phyloP scores from a whole-genome alignment of 2,888 invertebrate species.

The Tachina lurida region DNA sequence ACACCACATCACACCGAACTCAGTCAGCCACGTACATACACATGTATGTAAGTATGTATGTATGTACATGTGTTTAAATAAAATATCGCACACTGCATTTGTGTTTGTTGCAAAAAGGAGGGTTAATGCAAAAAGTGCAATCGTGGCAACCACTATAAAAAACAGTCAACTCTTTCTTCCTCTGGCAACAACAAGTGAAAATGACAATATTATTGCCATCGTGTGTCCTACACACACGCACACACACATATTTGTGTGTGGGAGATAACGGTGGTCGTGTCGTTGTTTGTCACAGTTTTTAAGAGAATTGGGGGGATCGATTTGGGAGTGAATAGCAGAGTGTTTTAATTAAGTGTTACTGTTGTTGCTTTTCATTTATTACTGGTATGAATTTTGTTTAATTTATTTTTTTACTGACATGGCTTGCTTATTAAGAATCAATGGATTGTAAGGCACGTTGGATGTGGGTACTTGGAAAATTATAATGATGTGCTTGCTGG shows the following conservation, averaged over 20 bases:
- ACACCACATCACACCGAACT: constrained; percentile 32
- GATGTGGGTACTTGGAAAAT: constrained; percentile 22
- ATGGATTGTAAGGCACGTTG: constrained; percentile 64
- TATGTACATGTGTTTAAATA: not conserved
- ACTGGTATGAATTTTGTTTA: not conserved
- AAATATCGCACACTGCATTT: constrained; percentile 20
- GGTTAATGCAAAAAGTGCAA: constrained; percentile 58
- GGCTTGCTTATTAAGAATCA: constrained; percentile 60
- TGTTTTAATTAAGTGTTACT: constrained; percentile 71
- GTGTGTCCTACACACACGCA: not conserved
- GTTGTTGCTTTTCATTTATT: constrained; percentile 63
- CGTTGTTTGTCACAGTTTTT: constrained; percentile 36
- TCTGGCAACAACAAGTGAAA: constrained; percentile 57
- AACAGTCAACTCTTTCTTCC: constrained; percentile 31
- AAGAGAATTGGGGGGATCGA: constrained; percentile 6
- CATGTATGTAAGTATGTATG: not conserved
- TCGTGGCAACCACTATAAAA: constrained; percentile 44
- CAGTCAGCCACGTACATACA: not conserved
- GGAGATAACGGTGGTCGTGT: constrained; percentile 49
- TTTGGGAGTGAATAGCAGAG: constrained; percentile 20
- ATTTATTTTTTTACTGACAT: constrained; percentile 19
- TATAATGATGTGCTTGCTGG: constrained; percentile 49
- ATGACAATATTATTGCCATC: constrained; percentile 58
- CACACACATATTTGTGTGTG: not conserved
- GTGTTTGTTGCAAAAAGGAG: constrained; percentile 35